Evolutionary conservation across 2,888 invertebrate species (phyloP), one percentile per base, ranked within the genome.

Genomic region (Heteromurus nitidus): DNA sequence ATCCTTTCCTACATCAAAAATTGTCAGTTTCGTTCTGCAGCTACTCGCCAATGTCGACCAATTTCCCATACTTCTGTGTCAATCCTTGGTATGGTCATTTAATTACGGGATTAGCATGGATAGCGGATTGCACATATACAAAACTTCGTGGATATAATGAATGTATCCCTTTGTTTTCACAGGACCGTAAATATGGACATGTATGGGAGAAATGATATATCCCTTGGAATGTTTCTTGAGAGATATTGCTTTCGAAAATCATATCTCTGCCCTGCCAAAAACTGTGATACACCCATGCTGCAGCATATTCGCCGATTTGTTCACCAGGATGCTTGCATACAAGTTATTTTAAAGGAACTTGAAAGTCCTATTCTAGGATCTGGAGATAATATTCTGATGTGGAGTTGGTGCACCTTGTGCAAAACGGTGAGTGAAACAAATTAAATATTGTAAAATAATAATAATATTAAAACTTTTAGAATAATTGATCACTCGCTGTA

Each of bases 161-260:
- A 58, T 36, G 18, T 42, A 72, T 50, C 20, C 31, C 26, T 13
- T 44, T 31, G 82, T 68, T 84, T 82, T 88, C 88, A 26, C 87
- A 94, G 94, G 94, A 93, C 96, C 72, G 94, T 96, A 0, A 93
- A 93, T 74, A 99, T 99, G 97, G 95, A 96, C 88, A 95, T 97
- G 90, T 99, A 99, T 89, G 97, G 97, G 0, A 92, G 93, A 24
- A 96, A 97, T 88, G 99, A 99, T 89, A 97, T 99, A 87, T 95
- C 98, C 0, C 90, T 99, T 58, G 99, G 98, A 42, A 94, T 94
- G 84, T 99, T 99, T 89, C 91, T 99, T 58, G 95, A 97, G 88
- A 92, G 95, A 79, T 98, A 97, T 89, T 98, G 98, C 89, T 95
- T 98, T 89, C 93, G 95, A 79, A 91, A 93, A 7, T 92, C 94